phyloP scores from a whole-genome alignment of 2,888 invertebrate species.

The Ormyrus labotus region DNA sequence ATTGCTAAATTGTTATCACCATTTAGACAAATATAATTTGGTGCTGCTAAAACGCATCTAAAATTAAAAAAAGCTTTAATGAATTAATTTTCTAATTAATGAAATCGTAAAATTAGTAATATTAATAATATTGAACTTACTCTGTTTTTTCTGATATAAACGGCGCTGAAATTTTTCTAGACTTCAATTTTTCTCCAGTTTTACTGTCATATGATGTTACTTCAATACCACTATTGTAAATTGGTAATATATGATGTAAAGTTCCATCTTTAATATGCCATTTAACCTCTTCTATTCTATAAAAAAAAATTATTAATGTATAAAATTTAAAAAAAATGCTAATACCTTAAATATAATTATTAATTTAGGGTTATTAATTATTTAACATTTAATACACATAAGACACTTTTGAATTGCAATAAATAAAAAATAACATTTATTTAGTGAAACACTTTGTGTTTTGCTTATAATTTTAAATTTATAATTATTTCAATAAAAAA shows the following conservation, averaged over 20 bases:
- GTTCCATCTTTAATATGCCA: constrained; percentile 73
- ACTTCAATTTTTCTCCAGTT: constrained; percentile 73
- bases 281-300: constrained; percentile 71
- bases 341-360: too few relatives aligned
- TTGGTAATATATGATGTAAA: constrained; percentile 71
- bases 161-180: constrained; percentile 67
- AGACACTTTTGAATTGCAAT: background rate
- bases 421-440: background rate
- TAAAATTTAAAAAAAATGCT: background rate
- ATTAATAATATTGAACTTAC: constrained; percentile 62
- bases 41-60: constrained; percentile 81
- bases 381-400: too few relatives aligned
- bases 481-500: constrained; percentile 10
- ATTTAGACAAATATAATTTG: constrained; percentile 82
- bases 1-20: constrained; percentile 77
- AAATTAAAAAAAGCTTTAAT: constrained; percentile 62
- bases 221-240: constrained; percentile 71
- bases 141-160: constrained; percentile 70
- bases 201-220: constrained; percentile 72
- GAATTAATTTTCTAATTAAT: constrained; percentile 3
- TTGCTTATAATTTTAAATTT: constrained; percentile 10
- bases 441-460: constrained; percentile 50
- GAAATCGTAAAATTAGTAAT: too few relatives aligned
- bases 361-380: too few relatives aligned
- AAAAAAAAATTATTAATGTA: constrained; percentile 31